These are phyloP conservation scores for Rhagophthalmus giganteus DNA, from an alignment of 2,888 invertebrate genomes.

Conservation along the genomic window DNA sequence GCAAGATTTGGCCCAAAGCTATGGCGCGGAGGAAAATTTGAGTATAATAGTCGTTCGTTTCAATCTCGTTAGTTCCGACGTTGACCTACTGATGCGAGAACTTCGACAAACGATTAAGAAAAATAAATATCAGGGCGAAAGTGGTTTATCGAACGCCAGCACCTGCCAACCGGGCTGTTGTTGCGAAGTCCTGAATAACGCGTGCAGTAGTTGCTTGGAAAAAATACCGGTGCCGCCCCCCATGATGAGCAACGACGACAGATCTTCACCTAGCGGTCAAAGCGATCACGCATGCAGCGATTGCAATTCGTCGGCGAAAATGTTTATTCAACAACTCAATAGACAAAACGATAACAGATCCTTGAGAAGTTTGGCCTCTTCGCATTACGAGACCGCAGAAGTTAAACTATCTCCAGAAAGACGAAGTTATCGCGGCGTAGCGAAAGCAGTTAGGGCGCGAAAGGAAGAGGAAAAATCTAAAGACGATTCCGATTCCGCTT, in stretches of 20 bases:
- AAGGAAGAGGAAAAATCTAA: slow-evolving; percentile 62
- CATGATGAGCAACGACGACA: slow-evolving; percentile 61
- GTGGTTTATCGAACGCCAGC: slow-evolving; percentile 56
- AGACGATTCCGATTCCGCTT: slow-evolving; percentile 62
- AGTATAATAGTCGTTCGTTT: slow-evolving; percentile 83
- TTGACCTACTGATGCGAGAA: slow-evolving; percentile 76
- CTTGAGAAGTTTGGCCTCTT: slow-evolving; percentile 48
- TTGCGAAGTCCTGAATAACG: slow-evolving; percentile 63
- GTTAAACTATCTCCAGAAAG: slow-evolving; percentile 58
- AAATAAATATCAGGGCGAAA: slow-evolving; percentile 57
- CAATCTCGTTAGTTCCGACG: slow-evolving; percentile 69
- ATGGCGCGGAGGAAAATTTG: slow-evolving; percentile 85
- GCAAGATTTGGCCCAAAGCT: slow-evolving; percentile 86
- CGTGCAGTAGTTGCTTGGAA: slow-evolving; percentile 57
- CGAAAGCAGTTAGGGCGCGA: slow-evolving; percentile 64
- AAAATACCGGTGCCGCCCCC: slow-evolving; percentile 53
- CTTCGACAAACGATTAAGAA: slow-evolving; percentile 73
- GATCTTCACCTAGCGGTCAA: slow-evolving; percentile 85
- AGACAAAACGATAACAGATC: slow-evolving; percentile 47
- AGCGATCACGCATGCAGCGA: slow-evolving; percentile 71
- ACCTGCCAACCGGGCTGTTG: slow-evolving; percentile 65
- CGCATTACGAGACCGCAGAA: slow-evolving; percentile 53
- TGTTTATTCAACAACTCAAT: slow-evolving; percentile 53
- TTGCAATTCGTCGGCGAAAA: slow-evolving; percentile 53
- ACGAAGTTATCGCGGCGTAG: slow-evolving; percentile 64